phyloP scores from a whole-genome alignment of 2,888 invertebrate genomes.

The Perithous albicinctus region DNA sequence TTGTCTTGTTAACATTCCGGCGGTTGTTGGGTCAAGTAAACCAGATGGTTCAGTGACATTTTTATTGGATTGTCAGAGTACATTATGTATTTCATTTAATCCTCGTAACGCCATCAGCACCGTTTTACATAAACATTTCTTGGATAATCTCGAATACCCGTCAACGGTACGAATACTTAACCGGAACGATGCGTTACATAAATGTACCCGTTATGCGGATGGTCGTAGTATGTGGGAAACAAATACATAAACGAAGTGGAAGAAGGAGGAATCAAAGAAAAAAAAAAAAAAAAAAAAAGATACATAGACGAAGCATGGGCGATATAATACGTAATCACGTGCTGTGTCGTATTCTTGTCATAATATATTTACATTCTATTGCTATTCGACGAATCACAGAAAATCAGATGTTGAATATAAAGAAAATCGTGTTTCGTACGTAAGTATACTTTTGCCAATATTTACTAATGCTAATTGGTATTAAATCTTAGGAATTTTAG shows the following conservation, averaged over 20 bases:
- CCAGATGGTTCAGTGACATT: neutral
- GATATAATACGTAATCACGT: constrained; percentile 22
- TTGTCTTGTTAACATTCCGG: neutral
- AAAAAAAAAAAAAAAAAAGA: too few species aligned
- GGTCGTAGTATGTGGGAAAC: neutral
- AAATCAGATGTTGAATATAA: neutral
- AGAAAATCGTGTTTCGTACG: neutral
- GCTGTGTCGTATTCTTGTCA: neutral
- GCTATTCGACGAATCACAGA: neutral
- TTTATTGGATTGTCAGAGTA: neutral
- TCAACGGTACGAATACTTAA: too few species aligned
- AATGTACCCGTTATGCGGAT: constrained; percentile 50
- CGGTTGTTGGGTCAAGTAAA: neutral
- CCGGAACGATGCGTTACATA: constrained; percentile 51
- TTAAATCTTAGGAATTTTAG: too few species aligned
- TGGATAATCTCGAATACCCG: neutral
- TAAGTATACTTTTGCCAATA: neutral
- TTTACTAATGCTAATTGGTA: too few species aligned
- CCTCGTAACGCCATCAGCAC: neutral
- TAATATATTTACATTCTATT: neutral
- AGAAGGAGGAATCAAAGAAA: constrained; percentile 5
- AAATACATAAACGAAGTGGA: constrained; percentile 17
- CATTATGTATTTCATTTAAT: neutral
- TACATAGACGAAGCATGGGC: neutral
- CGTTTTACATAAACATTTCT: constrained; percentile 37